phyloP scores from a whole-genome alignment of 2,888 invertebrate genomes.

The Neria commutata region DNA sequence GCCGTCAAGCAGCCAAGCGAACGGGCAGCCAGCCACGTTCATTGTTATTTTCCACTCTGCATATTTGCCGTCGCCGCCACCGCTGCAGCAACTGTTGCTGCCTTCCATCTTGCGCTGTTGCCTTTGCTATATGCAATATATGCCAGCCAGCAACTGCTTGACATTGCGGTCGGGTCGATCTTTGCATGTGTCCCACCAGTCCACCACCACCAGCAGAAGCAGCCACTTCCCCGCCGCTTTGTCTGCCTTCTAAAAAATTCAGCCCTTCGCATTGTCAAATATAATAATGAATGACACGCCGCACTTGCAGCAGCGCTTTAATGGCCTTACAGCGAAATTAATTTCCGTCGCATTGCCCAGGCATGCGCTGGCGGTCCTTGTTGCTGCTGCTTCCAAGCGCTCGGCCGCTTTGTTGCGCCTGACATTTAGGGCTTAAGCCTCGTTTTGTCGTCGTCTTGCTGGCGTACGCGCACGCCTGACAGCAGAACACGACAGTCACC shows the following conservation, averaged over 20 bases:
- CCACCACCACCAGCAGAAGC: conserved; percentile 7
- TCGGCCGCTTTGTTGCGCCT: conserved; percentile 22
- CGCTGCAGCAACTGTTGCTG: neutral
- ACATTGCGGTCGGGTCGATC: conserved; percentile 35
- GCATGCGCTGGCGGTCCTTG: neutral
- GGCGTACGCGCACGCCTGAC: conserved; percentile 28
- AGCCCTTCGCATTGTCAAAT: conserved; percentile 32
- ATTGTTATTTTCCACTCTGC: conserved; percentile 10
- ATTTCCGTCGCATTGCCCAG: conserved; percentile 14
- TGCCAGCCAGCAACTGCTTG: conserved; percentile 36
- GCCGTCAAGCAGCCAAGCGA: conserved; percentile 1
- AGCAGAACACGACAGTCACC: conserved; percentile 35
- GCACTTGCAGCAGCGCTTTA: conserved; percentile 10
- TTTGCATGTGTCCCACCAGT: conserved; percentile 22
- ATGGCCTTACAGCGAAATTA: conserved; percentile 30
- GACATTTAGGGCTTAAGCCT: conserved; percentile 33
- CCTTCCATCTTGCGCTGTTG: no score
- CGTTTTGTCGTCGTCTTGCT: conserved; percentile 35
- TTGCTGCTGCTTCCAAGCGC: neutral
- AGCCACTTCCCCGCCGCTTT: conserved; percentile 22
- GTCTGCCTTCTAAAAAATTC: conserved; percentile 12
- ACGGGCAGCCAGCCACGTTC: neutral
- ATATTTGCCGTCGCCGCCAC: conserved; percentile 1
- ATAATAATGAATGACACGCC: conserved; percentile 35
- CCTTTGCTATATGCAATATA: conserved; percentile 34